These are phyloP conservation scores for Pteria penguin DNA, from an alignment of 2,888 invertebrate species.

Conservation along the genomic window DNA sequence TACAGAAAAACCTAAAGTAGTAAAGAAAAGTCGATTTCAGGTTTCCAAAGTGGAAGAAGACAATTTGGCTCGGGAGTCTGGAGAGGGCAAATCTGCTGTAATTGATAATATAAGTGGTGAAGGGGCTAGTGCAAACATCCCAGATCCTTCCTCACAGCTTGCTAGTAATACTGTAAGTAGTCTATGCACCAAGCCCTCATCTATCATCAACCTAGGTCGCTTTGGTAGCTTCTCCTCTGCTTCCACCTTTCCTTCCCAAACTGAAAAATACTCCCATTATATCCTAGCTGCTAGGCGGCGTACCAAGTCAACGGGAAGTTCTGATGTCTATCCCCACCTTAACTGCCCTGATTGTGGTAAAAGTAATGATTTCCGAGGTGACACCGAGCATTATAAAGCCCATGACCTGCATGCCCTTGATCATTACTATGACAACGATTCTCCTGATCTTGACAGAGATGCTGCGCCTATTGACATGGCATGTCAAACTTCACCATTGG, in stretches of 20 bases:
- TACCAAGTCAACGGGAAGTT: conserved; percentile 36
- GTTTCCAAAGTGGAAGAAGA: conserved; percentile 61
- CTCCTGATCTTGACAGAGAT: conserved; percentile 6
- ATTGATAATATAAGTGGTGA: conserved; percentile 28
- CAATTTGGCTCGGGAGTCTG: conserved; percentile 20
- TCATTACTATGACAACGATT: background rate
- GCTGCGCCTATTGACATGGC: conserved; percentile 25
- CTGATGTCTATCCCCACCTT: conserved; percentile 7
- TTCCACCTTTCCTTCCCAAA: conserved; percentile 18
- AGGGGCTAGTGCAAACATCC: conserved; percentile 39
- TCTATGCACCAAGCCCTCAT: conserved; percentile 15
- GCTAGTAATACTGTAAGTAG: conserved; percentile 39
- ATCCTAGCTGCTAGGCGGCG: conserved; percentile 17
- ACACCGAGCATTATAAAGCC: conserved; percentile 15
- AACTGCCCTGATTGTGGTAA: conserved; percentile 41
- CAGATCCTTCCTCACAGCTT: conserved; percentile 29
- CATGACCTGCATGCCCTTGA: conserved; percentile 5
- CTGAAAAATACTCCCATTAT: conserved; percentile 17
- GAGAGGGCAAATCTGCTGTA: conserved; percentile 30
- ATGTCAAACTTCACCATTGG: conserved; percentile 38
- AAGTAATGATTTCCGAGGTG: background rate
- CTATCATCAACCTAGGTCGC: conserved; percentile 17
- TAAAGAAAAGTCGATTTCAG: conserved; percentile 59
- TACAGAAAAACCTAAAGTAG: background rate
- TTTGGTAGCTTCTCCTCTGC: conserved; percentile 20